phyloP scores from a whole-genome alignment of 2,888 invertebrate species.

The Vandiemenella viatica region DNA sequence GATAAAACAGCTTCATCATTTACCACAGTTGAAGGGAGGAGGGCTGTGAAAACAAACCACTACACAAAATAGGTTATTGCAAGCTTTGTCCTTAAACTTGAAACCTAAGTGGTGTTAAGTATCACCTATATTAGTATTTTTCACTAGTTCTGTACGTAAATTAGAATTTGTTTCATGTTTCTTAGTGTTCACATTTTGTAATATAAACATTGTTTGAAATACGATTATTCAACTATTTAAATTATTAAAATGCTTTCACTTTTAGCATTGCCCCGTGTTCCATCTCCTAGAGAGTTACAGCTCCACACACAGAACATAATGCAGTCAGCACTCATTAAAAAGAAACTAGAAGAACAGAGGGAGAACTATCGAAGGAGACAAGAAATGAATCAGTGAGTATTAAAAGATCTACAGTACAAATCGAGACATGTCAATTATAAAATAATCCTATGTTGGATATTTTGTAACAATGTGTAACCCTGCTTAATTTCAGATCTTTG shows the following conservation, averaged over 20 bases:
- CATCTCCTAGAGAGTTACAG: conserved; percentile 70
- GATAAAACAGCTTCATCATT: too few relatives aligned
- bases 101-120: too few relatives aligned
- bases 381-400: conserved; percentile 34
- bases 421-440: too few relatives aligned
- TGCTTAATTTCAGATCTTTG: conserved; percentile 7
- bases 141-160: too few relatives aligned
- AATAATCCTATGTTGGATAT: too few relatives aligned
- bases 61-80: too few relatives aligned
- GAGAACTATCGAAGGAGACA: conserved; percentile 71
- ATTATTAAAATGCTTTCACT: conserved; percentile 10
- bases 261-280: conserved; percentile 52
- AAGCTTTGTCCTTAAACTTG: too few relatives aligned
- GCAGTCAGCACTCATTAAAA: conserved; percentile 74
- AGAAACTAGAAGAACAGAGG: conserved; percentile 75
- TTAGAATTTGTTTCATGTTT: neutral
- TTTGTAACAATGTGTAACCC: too few relatives aligned
- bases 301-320: conserved; percentile 76
- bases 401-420: neutral
- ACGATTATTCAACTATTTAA: neutral
- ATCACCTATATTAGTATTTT: too few relatives aligned
- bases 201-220: neutral
- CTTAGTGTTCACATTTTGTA: neutral
- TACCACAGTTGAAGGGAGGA: too few relatives aligned
- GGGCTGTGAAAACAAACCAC: too few relatives aligned